phyloP scores from a whole-genome alignment of 1,140 invertebrate genomes.

The Bradysia coprophila region DNA sequence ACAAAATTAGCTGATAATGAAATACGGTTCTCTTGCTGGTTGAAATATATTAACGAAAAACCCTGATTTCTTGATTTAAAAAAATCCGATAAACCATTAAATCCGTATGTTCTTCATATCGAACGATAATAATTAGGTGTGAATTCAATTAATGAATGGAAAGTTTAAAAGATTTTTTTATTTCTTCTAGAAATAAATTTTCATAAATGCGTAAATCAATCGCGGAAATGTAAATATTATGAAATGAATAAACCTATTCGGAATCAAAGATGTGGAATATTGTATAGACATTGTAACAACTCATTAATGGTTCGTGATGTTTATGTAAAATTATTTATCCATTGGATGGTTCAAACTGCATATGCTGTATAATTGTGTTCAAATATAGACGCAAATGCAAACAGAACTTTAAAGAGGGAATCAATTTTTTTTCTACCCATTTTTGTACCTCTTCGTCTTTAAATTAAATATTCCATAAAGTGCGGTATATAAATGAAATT shows the following conservation, averaged over 20 bases:
- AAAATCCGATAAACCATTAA: neutral
- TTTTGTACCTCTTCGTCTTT: too few relatives aligned
- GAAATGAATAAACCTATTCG: neutral
- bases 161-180: neutral
- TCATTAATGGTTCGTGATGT: neutral
- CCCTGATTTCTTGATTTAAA: too few relatives aligned
- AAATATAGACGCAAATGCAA: slow-evolving; percentile 2
- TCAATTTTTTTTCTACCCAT: too few relatives aligned
- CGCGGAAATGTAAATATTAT: neutral
- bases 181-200: neutral
- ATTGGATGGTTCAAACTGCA: neutral
- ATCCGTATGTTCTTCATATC: neutral
- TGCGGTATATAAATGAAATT: too few relatives aligned
- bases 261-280: neutral
- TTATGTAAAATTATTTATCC: neutral
- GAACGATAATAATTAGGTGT: neutral
- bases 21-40: too few relatives aligned
- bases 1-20: too few relatives aligned
- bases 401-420: neutral
- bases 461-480: too few relatives aligned
- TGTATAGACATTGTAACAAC: neutral
- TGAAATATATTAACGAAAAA: too few relatives aligned
- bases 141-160: neutral
- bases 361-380: neutral
- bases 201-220: neutral